Conservation (phyloP, 92 coral and sea anemone genomes). For the Plumapathes pennacea region DNA sequence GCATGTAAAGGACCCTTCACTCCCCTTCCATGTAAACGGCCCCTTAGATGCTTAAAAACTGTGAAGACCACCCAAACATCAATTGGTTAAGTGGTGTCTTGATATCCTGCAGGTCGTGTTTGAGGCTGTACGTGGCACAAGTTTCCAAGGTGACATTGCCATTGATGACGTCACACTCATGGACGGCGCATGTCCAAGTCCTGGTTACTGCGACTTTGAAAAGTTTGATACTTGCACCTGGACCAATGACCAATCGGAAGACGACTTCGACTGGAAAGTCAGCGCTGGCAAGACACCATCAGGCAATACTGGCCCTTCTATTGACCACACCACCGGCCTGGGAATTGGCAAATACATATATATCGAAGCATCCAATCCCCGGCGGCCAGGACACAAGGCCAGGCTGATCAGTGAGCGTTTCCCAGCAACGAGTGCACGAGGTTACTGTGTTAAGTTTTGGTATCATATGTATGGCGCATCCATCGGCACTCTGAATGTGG, state of each 20-base stretch:
- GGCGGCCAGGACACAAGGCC: slow-evolving; percentile 74
- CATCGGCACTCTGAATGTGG: slow-evolving; percentile 81
- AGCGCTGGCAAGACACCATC: slow-evolving; percentile 85
- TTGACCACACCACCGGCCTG: slow-evolving; percentile 87
- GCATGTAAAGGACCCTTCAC: too few species aligned
- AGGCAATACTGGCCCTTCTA: slow-evolving; percentile 75
- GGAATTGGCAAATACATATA: slow-evolving; percentile 88
- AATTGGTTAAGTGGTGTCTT: too few species aligned
- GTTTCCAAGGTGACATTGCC: slow-evolving; percentile 79
- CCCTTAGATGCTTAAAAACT: too few species aligned
- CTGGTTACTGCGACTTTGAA: slow-evolving; percentile 90
- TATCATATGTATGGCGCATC: slow-evolving; percentile 92
- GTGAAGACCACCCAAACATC: too few species aligned
- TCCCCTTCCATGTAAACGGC: too few species aligned
- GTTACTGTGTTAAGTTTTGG: slow-evolving; percentile 93
- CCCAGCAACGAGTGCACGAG: slow-evolving; percentile 62
- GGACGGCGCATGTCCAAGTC: slow-evolving; percentile 60
- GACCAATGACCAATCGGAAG: slow-evolving; percentile 84
- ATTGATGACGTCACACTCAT: slow-evolving; percentile 71
- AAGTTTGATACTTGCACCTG: slow-evolving; percentile 77
- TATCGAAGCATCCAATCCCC: slow-evolving; percentile 61
- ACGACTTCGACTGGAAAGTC: slow-evolving; percentile 89
- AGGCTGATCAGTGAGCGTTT: slow-evolving; percentile 89
- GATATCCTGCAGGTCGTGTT: slow-evolving; percentile 58
- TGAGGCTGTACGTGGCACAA: slow-evolving; percentile 80